A percentile compares a stretch with the other conserved stretches of the same genome.
These are phyloP conservation scores for Orthosia gothica DNA, from an alignment of 2,888 invertebrate species.

Conservation along the genomic window DNA sequence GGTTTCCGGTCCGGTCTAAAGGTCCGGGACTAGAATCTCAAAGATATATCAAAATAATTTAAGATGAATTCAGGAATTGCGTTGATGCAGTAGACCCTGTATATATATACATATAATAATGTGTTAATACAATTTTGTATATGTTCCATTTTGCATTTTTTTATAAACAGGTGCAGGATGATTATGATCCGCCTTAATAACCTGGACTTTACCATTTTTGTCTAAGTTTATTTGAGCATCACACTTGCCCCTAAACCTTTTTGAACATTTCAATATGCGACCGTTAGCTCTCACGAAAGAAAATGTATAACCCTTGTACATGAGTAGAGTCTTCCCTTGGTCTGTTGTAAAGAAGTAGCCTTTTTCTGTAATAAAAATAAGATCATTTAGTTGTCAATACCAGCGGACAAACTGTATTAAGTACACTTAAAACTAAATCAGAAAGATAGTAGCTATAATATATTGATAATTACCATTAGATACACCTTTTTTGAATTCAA, in stretches of 20 bases:
- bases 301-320: conserved; percentile 51
- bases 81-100: too few relatives aligned
- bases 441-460: background rate
- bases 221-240: conserved; percentile 39
- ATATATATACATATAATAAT: background rate
- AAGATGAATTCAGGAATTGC: too few relatives aligned
- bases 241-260: conserved; percentile 46
- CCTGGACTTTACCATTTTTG: conserved; percentile 10
- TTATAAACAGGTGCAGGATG: conserved; percentile 48
- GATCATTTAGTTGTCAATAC: background rate
- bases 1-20: too few relatives aligned
- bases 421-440: background rate
- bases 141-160: conserved; percentile 32
- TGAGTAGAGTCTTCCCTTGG: conserved; percentile 39
- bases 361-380: conserved; percentile 23
- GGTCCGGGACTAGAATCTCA: too few relatives aligned
- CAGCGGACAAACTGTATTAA: too few relatives aligned
- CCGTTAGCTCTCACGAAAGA: conserved; percentile 37
- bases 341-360: conserved; percentile 34
- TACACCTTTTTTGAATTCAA: too few relatives aligned
- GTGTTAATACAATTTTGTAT: conserved; percentile 31
- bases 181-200: conserved; percentile 29
- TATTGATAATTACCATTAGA: too few relatives aligned
- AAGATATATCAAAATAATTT: too few relatives aligned
- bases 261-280: conserved; percentile 39